phyloP scores from a whole-genome alignment of 2,797 vertebrate species.

The Megaceryle alcyon region DNA sequence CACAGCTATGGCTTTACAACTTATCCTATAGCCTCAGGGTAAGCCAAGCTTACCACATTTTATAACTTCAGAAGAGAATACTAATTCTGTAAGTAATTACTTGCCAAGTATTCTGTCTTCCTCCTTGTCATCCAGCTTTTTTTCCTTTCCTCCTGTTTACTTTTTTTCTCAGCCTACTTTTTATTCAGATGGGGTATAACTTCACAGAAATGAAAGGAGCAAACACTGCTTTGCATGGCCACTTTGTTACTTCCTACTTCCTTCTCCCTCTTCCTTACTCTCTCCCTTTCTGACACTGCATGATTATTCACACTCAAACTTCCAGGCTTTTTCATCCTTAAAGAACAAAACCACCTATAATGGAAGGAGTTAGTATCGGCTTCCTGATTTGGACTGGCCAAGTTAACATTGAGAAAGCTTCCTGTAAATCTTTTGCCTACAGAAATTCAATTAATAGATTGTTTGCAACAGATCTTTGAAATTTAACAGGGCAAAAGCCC shows the following conservation, averaged over 20 bases:
- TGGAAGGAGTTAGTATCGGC: background rate
- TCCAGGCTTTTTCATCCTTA: background rate
- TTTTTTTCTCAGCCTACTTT: background rate
- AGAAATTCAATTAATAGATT: background rate
- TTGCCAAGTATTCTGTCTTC: background rate
- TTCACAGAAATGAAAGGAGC: background rate
- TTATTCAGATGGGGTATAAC: background rate
- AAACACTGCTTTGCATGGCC: background rate
- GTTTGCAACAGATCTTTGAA: background rate
- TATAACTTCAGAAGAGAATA: background rate
- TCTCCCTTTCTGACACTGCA: background rate
- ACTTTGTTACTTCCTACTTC: background rate
- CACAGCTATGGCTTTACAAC: background rate
- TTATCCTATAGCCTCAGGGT: background rate
- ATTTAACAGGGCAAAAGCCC: background rate
- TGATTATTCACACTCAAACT: background rate
- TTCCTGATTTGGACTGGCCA: background rate
- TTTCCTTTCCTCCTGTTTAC: background rate
- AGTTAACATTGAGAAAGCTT: background rate
- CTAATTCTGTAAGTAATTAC: background rate
- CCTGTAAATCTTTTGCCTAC: background rate
- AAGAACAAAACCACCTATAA: background rate
- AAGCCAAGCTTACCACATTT: conserved; percentile 23
- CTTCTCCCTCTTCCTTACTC: background rate
- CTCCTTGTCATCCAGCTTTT: background rate